Evolutionary conservation across 2,888 invertebrate species (phyloP), one percentile per base, ranked within the genome.

Genomic region (Megastigmus dorsalis): DNA sequence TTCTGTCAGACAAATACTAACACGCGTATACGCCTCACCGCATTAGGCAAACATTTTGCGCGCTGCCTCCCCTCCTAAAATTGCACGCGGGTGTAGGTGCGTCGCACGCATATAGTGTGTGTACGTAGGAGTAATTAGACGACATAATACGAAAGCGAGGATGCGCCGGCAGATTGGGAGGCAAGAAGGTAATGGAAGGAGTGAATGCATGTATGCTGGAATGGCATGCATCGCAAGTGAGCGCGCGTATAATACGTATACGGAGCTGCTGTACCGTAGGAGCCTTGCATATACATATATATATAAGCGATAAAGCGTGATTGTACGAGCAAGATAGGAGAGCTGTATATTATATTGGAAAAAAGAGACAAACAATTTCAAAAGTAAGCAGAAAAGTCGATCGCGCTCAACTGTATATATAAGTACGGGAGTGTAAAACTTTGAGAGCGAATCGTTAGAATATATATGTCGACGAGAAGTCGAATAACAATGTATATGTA

Each of bases 71-170:
- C 45, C 18, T n/a, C 48, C 55, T 63, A 63, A 38, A 70, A 70
- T 63, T 71, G 36, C 45, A 28, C 9, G 20, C 9, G 10, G 30
- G 41, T 30, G 30, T 18, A n/a, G n/a, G n/a, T n/a, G n/a, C n/a
- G n/a, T n/a, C n/a, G 45, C 45, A 9, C 33, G 26, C 36, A 28
- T 15, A 62, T 45, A 55, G 26, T 26, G n/a, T 26, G n/a, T 48
- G 7, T 67, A 67, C 30, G 50, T 30, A 60, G 45, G 52, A 66
- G 65, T 66, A 72, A 72, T 72, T 72, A 66, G 59, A 50, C 55
- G 36, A 57, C 63, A 57, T 71, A 48, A 38, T 70, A 62, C 59
- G 33, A 48, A 30, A 57, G 55, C 50, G 18, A 41, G 41, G 41
- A 59, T 72, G 65, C 59, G 30, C 26, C 59, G 59, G 15, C 43